Conservation (phyloP, 2,113 vertebrate species). For the Puma concolor region DNA sequence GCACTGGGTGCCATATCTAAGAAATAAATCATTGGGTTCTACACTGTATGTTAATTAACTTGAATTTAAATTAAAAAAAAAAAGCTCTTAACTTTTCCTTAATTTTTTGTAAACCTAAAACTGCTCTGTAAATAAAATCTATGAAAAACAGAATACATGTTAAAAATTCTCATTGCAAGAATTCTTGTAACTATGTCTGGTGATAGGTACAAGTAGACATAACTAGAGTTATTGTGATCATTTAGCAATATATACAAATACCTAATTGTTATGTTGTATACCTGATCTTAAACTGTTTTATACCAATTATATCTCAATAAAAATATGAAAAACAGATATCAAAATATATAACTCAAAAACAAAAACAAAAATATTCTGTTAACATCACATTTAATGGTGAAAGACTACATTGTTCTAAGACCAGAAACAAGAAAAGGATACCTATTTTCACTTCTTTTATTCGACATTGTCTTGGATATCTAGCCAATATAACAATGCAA, state of each 20-base stretch:
- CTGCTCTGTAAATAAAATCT: neutral
- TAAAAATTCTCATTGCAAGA: neutral
- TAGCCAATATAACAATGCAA: neutral
- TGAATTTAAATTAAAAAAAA: no score
- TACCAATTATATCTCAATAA: neutral
- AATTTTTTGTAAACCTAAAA: neutral
- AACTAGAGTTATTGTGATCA: neutral
- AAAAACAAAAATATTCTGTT: neutral
- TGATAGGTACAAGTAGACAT: neutral
- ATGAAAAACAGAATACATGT: neutral
- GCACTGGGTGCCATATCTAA: no score
- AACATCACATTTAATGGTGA: neutral
- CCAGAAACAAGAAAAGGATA: neutral
- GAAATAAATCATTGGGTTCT: no score
- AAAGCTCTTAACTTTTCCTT: neutral
- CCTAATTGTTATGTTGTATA: neutral
- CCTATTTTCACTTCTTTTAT: neutral
- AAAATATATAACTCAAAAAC: neutral
- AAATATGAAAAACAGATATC: neutral
- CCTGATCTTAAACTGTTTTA: neutral
- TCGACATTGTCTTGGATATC: neutral
- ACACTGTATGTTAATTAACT: no score
- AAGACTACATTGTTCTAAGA: neutral
- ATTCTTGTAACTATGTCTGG: neutral
- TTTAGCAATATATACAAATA: neutral